Conservation (phyloP, 1,140 invertebrate genomes). For the Aphelenchoides besseyi region DNA sequence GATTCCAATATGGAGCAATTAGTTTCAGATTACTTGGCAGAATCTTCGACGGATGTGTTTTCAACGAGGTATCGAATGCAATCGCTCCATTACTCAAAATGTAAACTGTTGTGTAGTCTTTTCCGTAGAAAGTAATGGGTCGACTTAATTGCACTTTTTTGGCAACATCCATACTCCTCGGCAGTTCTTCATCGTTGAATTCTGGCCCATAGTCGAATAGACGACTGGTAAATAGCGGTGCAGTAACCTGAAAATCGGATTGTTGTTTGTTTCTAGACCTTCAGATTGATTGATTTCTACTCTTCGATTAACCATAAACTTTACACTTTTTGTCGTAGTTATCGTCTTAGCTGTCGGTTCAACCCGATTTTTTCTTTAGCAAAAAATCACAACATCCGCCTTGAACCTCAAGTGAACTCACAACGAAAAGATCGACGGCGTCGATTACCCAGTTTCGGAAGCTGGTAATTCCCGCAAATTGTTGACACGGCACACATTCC, state of each 20-base stretch:
- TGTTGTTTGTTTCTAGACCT: slow-evolving; percentile 16
- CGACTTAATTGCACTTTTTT: slow-evolving; percentile 50
- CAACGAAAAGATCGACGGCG: neutral
- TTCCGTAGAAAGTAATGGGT: slow-evolving; percentile 58
- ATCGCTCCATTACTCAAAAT: slow-evolving; percentile 60
- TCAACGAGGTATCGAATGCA: slow-evolving; percentile 52
- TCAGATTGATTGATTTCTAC: neutral
- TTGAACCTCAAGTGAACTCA: neutral
- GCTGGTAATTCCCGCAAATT: neutral
- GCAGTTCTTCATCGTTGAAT: slow-evolving; percentile 51
- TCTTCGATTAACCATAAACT: neutral
- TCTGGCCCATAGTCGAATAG: slow-evolving; percentile 61
- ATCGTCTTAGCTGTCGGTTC: too few relatives aligned
- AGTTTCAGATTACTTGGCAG: slow-evolving; percentile 44
- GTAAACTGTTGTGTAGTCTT: slow-evolving; percentile 51
- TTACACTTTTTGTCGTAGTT: neutral
- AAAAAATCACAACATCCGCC: slow-evolving; percentile 22
- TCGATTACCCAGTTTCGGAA: neutral
- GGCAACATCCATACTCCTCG: slow-evolving; percentile 46
- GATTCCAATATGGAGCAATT: slow-evolving; percentile 61
- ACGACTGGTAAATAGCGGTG: slow-evolving; percentile 59
- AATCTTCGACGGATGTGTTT: slow-evolving; percentile 53
- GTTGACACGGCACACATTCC: neutral
- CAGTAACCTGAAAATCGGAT: slow-evolving; percentile 57
- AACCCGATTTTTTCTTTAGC: neutral